phyloP scores from a whole-genome alignment of 2,888 invertebrate species.

The Eristalinus sepulchralis region DNA sequence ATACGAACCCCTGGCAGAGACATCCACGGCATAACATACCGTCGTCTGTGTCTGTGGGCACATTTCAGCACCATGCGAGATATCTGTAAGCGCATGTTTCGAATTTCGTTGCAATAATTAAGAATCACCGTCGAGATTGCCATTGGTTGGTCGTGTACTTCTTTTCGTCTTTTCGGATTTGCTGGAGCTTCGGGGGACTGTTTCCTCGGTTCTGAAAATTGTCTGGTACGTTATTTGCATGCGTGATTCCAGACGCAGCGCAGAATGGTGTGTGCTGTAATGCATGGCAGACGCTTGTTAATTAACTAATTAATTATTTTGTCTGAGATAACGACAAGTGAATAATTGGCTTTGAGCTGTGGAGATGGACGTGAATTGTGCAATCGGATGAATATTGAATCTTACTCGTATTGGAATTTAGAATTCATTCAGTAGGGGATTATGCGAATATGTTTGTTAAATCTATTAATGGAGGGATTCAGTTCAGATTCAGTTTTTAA shows the following conservation, averaged over 20 bases:
- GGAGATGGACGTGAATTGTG: background rate
- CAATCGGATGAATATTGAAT: background rate
- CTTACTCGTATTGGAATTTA: background rate
- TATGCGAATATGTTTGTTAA: background rate
- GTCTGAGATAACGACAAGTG: slow-evolving; percentile 77
- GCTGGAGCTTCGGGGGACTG: slow-evolving; percentile 9
- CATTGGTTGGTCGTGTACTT: slow-evolving; percentile 6
- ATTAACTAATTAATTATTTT: slow-evolving; percentile 80
- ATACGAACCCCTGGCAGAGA: slow-evolving; percentile 17
- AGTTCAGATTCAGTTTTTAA: too few species aligned
- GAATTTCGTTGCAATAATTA: slow-evolving; percentile 62
- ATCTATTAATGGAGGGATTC: too few species aligned
- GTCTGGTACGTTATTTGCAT: slow-evolving; percentile 70
- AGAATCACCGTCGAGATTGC: slow-evolving; percentile 59
- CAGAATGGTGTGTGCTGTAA: slow-evolving; percentile 38
- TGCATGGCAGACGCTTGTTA: slow-evolving; percentile 78
- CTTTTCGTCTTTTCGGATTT: slow-evolving; percentile 5
- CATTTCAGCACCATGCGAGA: slow-evolving; percentile 71
- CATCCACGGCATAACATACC: slow-evolving; percentile 22
- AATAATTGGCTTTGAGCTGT: slow-evolving; percentile 75
- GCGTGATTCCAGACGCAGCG: slow-evolving; percentile 55
- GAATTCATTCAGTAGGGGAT: background rate
- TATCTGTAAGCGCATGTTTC: slow-evolving; percentile 76
- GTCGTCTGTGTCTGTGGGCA: slow-evolving; percentile 42
- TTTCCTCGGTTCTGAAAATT: slow-evolving; percentile 36